Base-by-base conservation (phyloP, 2,888 invertebrate species). In the Heliconius erato region DNA sequence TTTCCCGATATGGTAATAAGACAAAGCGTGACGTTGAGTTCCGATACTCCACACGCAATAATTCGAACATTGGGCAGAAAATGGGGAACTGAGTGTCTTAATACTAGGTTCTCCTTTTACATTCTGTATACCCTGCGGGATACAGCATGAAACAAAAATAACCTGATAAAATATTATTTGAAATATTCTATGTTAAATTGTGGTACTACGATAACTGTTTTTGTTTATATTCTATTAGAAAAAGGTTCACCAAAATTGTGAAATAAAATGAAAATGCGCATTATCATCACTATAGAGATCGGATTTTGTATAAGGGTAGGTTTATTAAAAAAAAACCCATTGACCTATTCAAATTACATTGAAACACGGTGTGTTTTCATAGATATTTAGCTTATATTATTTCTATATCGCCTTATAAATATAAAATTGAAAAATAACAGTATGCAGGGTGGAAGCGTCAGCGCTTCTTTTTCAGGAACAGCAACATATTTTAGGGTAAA, bases 141-240 rank as follows among this genome's bases (percentile, higher is more conserved):
- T 59, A 59, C 19, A 23, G 59, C 7, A 19, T 59, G 59, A 59
- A 59, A 9, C 19, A 59, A 59, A 23, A 59, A 23, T 59, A 23
- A 59, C 11, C 35, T 35, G 35, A 11, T 35, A 69, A 69, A 35
- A 40, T 69, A 69, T 12, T 12, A 69, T 69, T 19, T 54, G 19
- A 19, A 0, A 54, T 19, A 54, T 7, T 54, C 12, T 44, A 44
- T 44, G 44, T 44, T 12, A 54, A 9, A 9, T 35, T 35, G 7
- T 35, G 35, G 35, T 40, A 68, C 16, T 19, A 68, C 32, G 19
- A 16, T 19, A 69, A 26, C 26, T 72, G 44, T 26, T 72, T 72
- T 26, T 72, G 72, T 49, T 72, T 72, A 49, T 16, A 7, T 72
- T 72, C 26, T 49, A 72, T 72, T 44, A 72, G n/a, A 72, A 49